These are phyloP conservation scores for Rhyacichthys aspro DNA, from an alignment of 2,797 vertebrate species.

Conservation along the genomic window DNA sequence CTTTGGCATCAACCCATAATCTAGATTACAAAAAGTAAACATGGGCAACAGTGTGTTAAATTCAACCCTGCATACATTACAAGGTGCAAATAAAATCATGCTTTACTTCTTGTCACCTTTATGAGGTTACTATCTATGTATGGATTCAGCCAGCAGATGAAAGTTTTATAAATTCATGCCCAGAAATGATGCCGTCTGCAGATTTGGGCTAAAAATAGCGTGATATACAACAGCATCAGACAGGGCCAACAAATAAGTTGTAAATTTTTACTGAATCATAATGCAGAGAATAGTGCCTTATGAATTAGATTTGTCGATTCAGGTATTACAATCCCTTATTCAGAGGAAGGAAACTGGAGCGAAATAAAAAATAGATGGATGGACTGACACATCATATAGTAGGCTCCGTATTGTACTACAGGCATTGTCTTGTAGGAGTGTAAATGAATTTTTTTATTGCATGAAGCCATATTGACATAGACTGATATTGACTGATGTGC, in stretches of 20 bases:
- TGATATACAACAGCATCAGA: constrained; percentile 24
- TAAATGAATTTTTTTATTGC: constrained; percentile 11
- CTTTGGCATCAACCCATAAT: constrained; percentile 34
- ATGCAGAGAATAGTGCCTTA: constrained; percentile 20
- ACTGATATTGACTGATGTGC: not conserved
- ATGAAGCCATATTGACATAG: constrained; percentile 1
- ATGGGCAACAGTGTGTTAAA: constrained; percentile 28
- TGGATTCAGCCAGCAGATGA: constrained; percentile 54
- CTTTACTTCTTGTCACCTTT: constrained; percentile 60
- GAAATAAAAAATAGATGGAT: constrained; percentile 50
- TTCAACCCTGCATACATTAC: constrained; percentile 55
- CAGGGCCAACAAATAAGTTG: constrained; percentile 34
- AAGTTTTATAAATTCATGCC: constrained; percentile 53
- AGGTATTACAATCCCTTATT: constrained; percentile 59
- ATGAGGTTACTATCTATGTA: constrained; percentile 41
- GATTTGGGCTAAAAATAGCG: constrained; percentile 65
- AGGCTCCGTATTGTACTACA: not conserved
- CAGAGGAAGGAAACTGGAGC: constrained; percentile 19
- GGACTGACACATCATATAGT: constrained; percentile 18
- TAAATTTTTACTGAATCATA: constrained; percentile 32
- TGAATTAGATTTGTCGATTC: constrained; percentile 63
- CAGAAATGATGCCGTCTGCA: constrained; percentile 47
- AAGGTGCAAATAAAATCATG: constrained; percentile 52
- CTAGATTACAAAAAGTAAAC: constrained; percentile 40
- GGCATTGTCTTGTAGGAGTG: constrained; percentile 23